phyloP scores from a whole-genome alignment of 2,888 invertebrate species.

The Eledone cirrhosa region DNA sequence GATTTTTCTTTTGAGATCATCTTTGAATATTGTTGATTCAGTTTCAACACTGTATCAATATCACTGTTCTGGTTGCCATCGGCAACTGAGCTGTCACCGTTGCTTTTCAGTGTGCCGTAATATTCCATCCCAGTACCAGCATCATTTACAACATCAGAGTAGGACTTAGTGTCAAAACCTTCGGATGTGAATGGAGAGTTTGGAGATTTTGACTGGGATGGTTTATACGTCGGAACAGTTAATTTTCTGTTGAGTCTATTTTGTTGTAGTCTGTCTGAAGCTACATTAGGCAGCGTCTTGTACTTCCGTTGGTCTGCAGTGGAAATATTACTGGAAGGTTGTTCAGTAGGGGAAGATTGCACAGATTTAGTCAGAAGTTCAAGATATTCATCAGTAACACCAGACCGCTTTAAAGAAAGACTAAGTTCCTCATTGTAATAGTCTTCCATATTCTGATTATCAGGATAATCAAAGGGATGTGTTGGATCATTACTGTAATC shows the following conservation, averaged over 20 bases:
- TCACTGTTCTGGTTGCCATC: conserved; percentile 20
- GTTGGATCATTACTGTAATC: neutral
- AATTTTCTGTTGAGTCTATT: no score
- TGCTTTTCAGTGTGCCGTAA: neutral
- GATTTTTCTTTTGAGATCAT: conserved; percentile 40
- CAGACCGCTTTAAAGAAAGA: neutral
- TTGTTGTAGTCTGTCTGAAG: no score
- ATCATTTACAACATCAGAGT: neutral
- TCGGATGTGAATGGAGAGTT: neutral
- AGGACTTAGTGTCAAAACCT: neutral
- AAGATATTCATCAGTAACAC: conserved; percentile 11
- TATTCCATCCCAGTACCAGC: neutral
- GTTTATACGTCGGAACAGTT: neutral
- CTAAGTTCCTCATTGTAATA: neutral
- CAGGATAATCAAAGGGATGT: neutral
- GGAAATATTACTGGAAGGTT: neutral
- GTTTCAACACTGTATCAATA: conserved; percentile 7
- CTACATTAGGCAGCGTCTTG: neutral
- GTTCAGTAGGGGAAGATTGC: conserved; percentile 3
- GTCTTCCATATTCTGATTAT: no score
- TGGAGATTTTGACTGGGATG: neutral
- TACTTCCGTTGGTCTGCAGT: neutral
- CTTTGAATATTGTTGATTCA: conserved; percentile 52
- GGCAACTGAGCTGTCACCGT: neutral
- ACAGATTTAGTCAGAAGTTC: neutral